These are phyloP conservation scores for Lathamus discolor DNA, from an alignment of 2,113 vertebrate species.

Conservation along the genomic window DNA sequence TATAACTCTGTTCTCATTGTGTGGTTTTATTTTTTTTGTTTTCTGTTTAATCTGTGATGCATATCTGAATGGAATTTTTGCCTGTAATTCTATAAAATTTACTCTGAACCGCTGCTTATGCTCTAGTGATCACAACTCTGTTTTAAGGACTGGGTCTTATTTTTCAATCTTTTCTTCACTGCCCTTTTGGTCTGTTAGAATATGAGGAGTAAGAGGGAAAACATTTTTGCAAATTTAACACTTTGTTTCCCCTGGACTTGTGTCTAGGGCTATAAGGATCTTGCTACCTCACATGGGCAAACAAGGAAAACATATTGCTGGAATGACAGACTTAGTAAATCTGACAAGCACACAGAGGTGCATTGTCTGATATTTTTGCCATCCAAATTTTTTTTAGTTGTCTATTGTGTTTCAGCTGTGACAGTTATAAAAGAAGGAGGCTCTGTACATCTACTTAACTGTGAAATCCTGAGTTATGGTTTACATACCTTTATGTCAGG, in stretches of 20 bases:
- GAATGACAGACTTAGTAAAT: neutral
- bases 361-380: neutral
- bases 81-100: constrained; percentile 61
- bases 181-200: neutral
- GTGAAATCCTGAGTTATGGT: neutral
- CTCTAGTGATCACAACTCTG: constrained; percentile 60
- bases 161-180: constrained; percentile 57
- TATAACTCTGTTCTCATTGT: neutral
- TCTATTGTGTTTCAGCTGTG: neutral
- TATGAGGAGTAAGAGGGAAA: neutral
- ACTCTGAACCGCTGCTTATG: constrained; percentile 38
- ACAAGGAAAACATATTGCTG: neutral
- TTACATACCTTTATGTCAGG: neutral
- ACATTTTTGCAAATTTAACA: constrained; percentile 26
- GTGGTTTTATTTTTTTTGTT: constrained; percentile 23
- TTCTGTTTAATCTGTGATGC: constrained; percentile 67
- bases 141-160: constrained; percentile 35
- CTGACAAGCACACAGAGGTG: neutral
- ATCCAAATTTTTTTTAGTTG: neutral
- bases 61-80: constrained; percentile 64
- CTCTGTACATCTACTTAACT: neutral
- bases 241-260: neutral
- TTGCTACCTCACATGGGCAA: neutral
- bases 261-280: neutral
- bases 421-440: neutral